A percentile compares a stretch with the other conserved stretches of the same genome.
Evolutionary conservation across 2,113 vertebrate genomes (phyloP).

Genomic region (Ifrita kowaldi): DNA sequence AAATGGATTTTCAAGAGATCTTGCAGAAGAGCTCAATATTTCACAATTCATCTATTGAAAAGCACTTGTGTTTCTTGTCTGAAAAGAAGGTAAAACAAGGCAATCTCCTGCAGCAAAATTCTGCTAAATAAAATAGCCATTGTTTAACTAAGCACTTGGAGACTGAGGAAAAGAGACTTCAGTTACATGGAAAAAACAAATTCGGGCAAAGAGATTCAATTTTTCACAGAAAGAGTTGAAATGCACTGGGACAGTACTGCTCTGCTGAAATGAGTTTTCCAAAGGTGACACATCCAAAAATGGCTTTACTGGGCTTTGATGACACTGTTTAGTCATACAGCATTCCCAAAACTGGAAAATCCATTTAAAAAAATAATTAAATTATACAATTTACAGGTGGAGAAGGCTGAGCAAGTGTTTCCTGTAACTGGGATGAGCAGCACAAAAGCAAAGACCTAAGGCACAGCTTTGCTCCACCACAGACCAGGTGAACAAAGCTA

Average conservation of each 20-base stretch:
- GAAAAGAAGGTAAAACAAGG: neutral
- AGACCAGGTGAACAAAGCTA: neutral
- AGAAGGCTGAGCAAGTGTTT: neutral
- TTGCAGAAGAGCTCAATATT: constrained; percentile 20
- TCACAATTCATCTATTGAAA: neutral
- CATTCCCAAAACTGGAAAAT: neutral
- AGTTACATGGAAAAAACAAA: neutral
- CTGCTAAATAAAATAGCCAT: neutral
- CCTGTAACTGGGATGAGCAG: neutral
- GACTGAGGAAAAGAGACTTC: neutral
- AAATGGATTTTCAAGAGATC: constrained; percentile 50
- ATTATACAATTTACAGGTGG: neutral
- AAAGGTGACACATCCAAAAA: neutral
- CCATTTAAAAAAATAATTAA: neutral
- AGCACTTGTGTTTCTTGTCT: neutral
- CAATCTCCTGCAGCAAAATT: neutral
- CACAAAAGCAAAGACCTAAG: neutral
- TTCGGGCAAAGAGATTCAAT: neutral
- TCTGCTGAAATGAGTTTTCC: neutral
- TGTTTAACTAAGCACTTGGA: neutral
- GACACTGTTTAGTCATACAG: neutral
- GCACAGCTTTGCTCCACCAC: neutral
- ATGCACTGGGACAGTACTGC: neutral
- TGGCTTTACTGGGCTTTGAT: neutral
- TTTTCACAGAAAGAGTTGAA: neutral